Conservation (phyloP, 2,888 invertebrate genomes). For the Cerastoderma edule region DNA sequence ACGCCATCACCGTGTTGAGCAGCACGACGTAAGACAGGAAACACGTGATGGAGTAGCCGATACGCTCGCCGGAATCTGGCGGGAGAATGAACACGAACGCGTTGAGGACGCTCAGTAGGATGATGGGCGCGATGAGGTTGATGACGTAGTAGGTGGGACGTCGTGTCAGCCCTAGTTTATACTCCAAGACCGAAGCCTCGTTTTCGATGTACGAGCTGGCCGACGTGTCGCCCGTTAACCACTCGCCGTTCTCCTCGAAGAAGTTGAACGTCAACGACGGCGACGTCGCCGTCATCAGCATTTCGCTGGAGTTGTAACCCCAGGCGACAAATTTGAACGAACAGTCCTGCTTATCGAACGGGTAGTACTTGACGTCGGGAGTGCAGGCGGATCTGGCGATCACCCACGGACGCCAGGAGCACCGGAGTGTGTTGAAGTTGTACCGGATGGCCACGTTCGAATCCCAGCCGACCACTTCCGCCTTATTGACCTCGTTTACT, state of each 20-base stretch:
- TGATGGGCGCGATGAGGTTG: slow-evolving; percentile 36
- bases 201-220: neutral
- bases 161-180: slow-evolving; percentile 23
- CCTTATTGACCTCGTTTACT: slow-evolving; percentile 32
- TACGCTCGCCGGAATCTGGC: slow-evolving; percentile 43
- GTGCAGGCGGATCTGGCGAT: slow-evolving; percentile 29
- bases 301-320: slow-evolving; percentile 30
- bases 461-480: slow-evolving; percentile 38
- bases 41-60: slow-evolving; percentile 54
- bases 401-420: slow-evolving; percentile 41
- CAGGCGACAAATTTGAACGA: slow-evolving; percentile 35
- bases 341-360: slow-evolving; percentile 43
- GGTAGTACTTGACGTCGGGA: slow-evolving; percentile 42
- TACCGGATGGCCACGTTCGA: slow-evolving; percentile 23
- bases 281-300: slow-evolving; percentile 9
- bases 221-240: slow-evolving; percentile 25
- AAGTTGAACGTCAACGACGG: slow-evolving; percentile 15
- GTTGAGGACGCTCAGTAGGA: slow-evolving; percentile 34
- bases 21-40: slow-evolving; percentile 54
- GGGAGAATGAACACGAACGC: slow-evolving; percentile 43
- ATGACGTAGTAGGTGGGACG: slow-evolving; percentile 38
- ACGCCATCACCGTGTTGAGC: slow-evolving; percentile 46
- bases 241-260: slow-evolving; percentile 43
- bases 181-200: slow-evolving; percentile 29
- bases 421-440: slow-evolving; percentile 21